These are phyloP conservation scores for Engraulis encrasicolus DNA, from an alignment of 2,113 vertebrate species.

Conservation along the genomic window DNA sequence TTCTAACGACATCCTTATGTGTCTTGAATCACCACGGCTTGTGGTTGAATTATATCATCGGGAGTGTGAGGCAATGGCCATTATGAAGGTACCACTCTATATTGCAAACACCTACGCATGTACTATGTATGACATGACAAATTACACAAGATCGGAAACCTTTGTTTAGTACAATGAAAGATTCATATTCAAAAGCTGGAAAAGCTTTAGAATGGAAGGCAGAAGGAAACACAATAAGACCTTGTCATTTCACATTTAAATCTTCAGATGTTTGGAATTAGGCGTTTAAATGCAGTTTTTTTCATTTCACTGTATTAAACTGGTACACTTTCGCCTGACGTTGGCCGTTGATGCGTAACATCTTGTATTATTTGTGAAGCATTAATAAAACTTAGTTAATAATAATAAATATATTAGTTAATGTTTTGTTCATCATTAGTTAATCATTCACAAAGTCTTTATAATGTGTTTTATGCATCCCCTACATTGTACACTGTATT, in stretches of 20 bases:
- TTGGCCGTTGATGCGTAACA: no score
- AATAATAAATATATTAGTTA: no score
- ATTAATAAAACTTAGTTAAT: no score
- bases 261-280: not conserved
- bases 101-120: not conserved
- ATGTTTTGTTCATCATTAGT: no score
- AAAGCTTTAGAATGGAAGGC: no score
- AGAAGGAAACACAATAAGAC: not conserved
- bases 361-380: no score
- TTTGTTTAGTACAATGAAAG: not conserved
- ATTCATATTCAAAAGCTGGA: not conserved
- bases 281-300: no score
- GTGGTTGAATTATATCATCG: not conserved
- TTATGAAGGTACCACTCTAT: not conserved
- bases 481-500: no score
- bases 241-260: not conserved
- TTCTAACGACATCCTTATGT: conserved; percentile 4
- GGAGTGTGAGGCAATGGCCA: not conserved
- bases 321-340: no score
- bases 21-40: not conserved
- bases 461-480: no score
- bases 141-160: not conserved
- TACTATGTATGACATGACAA: not conserved
- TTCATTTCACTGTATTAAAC: no score
- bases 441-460: no score